Percentiles rank a stretch among this genome's conserved stretches.
phyloP scores from a whole-genome alignment of 2,797 vertebrate species.

The Petrocephalus schoutedeni region DNA sequence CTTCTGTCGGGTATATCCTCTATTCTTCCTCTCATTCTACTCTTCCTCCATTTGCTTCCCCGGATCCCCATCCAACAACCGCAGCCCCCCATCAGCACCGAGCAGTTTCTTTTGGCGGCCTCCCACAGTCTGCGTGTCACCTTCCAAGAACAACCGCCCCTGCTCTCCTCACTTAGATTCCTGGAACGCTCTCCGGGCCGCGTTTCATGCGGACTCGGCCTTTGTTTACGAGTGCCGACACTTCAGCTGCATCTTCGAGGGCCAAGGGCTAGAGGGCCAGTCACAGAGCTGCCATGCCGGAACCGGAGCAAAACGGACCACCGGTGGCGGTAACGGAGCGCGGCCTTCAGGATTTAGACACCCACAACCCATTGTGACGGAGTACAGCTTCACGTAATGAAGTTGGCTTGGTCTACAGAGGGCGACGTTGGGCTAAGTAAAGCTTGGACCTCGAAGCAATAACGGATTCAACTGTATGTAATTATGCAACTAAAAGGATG shows the following conservation, averaged over 20 bases:
- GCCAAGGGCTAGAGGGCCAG: constrained; percentile 22
- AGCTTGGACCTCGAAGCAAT: neutral
- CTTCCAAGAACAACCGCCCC: constrained; percentile 37
- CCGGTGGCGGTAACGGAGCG: neutral
- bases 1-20: constrained; percentile 7
- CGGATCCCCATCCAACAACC: neutral
- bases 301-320: constrained; percentile 6
- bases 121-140: constrained; percentile 14
- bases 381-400: neutral
- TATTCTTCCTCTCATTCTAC: constrained; percentile 20
- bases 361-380: neutral
- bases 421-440: neutral
- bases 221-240: constrained; percentile 22
- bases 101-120: constrained; percentile 11
- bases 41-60: neutral
- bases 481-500: constrained; percentile 1
- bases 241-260: neutral
- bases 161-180: constrained; percentile 24
- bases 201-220: constrained; percentile 14
- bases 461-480: neutral
- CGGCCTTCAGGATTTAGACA: neutral
- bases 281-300: constrained; percentile 2
- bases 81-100: neutral
- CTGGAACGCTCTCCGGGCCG: constrained; percentile 6
- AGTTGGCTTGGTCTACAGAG: neutral